Percentiles rank a stretch among this genome's conserved stretches.
Conservation (phyloP, 2,797 vertebrate genomes). For the Garrulus glandarius region DNA sequence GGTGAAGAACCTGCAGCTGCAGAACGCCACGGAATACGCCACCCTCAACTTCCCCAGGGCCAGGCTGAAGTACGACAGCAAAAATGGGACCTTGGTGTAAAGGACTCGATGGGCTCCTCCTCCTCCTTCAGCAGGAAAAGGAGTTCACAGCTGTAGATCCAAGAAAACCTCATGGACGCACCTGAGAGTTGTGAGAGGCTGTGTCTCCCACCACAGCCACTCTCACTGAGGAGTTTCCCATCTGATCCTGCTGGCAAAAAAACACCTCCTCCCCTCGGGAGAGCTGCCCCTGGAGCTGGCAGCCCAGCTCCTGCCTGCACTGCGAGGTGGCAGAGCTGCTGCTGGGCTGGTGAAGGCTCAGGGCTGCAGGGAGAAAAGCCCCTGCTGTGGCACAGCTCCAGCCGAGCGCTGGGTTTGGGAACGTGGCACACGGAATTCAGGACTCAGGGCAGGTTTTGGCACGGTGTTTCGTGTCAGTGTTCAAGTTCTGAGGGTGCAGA, state of each 20-base stretch:
- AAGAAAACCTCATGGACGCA: background rate
- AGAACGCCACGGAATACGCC: conserved; percentile 75
- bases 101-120: background rate
- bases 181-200: background rate
- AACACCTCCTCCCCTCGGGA: background rate
- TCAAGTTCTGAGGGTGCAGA: background rate
- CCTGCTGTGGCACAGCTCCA: background rate
- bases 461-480: background rate
- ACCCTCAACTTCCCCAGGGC: conserved; percentile 72
- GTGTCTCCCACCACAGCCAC: background rate
- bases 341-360: background rate
- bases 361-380: background rate
- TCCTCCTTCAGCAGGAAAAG: background rate
- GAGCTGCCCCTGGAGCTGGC: background rate
- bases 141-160: background rate
- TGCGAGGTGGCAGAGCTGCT: background rate
- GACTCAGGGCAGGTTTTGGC: background rate
- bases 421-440: background rate
- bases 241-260: background rate
- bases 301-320: background rate
- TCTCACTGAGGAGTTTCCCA: background rate
- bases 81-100: conserved; percentile 77
- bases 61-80: conserved; percentile 68
- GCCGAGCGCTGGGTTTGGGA: background rate
- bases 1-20: conserved; percentile 45